These are phyloP conservation scores for Volucella bombylans DNA, from an alignment of 2,888 invertebrate genomes.

Conservation along the genomic window DNA sequence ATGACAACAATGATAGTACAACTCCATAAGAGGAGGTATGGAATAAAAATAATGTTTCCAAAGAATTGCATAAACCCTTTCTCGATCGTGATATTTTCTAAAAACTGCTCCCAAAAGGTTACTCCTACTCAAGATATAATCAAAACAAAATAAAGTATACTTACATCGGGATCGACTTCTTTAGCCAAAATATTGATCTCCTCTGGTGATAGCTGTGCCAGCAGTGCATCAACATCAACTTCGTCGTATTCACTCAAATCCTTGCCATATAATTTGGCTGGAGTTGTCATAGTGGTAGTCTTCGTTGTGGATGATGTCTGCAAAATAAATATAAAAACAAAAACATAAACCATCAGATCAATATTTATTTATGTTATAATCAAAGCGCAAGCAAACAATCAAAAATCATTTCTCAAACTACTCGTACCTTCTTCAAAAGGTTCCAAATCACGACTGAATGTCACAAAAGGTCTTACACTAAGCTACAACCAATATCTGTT, in stretches of 20 bases:
- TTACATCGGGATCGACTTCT: slow-evolving; percentile 99
- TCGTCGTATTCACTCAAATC: slow-evolving; percentile 96
- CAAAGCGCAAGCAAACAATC: neutral
- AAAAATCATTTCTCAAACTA: neutral
- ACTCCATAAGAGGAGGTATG: too few relatives aligned
- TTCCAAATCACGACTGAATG: slow-evolving; percentile 69
- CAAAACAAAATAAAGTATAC: slow-evolving; percentile 80
- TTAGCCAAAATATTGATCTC: slow-evolving; percentile 98
- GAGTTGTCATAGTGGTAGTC: slow-evolving; percentile 94
- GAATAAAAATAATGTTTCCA: too few relatives aligned
- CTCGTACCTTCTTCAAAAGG: slow-evolving; percentile 49
- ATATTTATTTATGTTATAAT: neutral
- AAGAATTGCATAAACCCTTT: too few relatives aligned
- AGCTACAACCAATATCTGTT: slow-evolving; percentile 18
- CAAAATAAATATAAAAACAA: slow-evolving; percentile 76
- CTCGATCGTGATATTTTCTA: neutral
- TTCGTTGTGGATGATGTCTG: slow-evolving; percentile 95
- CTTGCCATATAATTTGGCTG: slow-evolving; percentile 94
- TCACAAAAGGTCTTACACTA: slow-evolving; percentile 53
- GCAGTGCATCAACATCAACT: slow-evolving; percentile 96
- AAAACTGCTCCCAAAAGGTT: neutral
- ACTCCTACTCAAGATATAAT: too few relatives aligned
- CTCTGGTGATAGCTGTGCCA: slow-evolving; percentile 95
- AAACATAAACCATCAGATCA: neutral
- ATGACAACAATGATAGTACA: too few relatives aligned